Conservation (phyloP, 2,113 vertebrate genomes). For the Neolamprologus kungweensis region DNA sequence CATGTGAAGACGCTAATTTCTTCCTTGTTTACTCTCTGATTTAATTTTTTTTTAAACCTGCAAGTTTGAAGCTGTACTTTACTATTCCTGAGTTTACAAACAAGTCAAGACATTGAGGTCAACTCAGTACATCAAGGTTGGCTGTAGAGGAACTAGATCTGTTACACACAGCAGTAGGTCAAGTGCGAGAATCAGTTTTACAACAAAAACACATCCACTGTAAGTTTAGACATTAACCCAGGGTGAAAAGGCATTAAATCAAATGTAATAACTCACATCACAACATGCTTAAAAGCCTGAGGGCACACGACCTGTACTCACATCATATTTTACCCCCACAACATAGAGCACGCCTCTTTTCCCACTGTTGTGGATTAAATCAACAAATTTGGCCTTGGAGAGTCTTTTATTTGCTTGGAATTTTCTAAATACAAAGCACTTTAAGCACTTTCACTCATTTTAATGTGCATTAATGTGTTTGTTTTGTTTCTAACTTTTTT, state of each 20-base stretch:
- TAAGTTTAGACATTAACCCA: background rate
- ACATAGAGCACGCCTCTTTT: background rate
- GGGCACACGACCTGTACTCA: accelerated
- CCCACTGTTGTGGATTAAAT: background rate
- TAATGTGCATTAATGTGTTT: background rate
- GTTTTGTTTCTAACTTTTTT: background rate
- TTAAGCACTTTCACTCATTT: background rate
- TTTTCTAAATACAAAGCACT: background rate
- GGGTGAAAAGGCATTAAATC: background rate
- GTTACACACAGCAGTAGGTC: background rate
- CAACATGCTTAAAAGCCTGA: background rate
- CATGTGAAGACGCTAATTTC: background rate
- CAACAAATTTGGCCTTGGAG: background rate
- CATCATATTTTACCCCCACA: background rate
- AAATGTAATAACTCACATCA: background rate
- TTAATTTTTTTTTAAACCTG: background rate
- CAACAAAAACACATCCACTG: background rate
- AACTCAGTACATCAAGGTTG: background rate
- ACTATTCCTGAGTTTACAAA: background rate
- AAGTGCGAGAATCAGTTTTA: background rate
- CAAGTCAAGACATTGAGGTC: background rate
- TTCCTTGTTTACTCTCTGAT: background rate
- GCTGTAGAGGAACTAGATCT: background rate
- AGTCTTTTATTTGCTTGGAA: background rate
- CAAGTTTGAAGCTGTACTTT: background rate